Conservation (phyloP, 1,140 invertebrate species). For the Drosophila erecta region DNA sequence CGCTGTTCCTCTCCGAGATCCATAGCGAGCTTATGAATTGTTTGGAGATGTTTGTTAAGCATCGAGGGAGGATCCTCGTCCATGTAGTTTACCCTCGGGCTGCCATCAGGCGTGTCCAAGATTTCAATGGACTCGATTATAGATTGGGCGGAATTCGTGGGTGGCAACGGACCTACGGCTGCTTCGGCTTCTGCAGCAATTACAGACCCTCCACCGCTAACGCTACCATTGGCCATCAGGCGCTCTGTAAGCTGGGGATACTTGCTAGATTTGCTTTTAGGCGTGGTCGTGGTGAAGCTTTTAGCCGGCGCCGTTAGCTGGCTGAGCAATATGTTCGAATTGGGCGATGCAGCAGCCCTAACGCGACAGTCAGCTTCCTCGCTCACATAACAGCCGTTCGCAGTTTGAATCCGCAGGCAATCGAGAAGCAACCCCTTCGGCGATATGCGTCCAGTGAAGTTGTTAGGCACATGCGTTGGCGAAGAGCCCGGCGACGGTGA, state of each 20-base stretch:
- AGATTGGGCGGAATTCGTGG: slow-evolving; percentile 18
- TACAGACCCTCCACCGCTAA: slow-evolving; percentile 7
- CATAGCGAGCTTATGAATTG: slow-evolving; percentile 5
- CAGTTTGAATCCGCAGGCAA: slow-evolving; percentile 37
- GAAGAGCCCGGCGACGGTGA: slow-evolving; percentile 76
- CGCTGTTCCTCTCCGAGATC: slow-evolving; percentile 22
- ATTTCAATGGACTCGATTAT: slow-evolving; percentile 81
- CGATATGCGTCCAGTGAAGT: slow-evolving; percentile 33
- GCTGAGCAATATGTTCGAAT: slow-evolving; percentile 64
- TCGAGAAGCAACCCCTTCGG: slow-evolving; percentile 46
- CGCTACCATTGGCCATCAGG: slow-evolving; percentile 69
- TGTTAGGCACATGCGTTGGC: slow-evolving; percentile 58
- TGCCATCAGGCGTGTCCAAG: slow-evolving; percentile 77
- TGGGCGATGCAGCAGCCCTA: slow-evolving; percentile 27
- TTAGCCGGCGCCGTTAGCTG: slow-evolving; percentile 71
- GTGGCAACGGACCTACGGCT: background rate
- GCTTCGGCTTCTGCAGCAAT: background rate
- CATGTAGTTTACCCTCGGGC: slow-evolving; percentile 53
- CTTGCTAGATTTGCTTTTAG: slow-evolving; percentile 45
- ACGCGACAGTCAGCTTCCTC: background rate
- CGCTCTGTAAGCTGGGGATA: slow-evolving; percentile 79
- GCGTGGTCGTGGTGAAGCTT: slow-evolving; percentile 42
- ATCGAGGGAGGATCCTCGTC: slow-evolving; percentile 31
- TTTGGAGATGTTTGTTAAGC: slow-evolving; percentile 57
- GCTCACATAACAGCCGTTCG: background rate